These are phyloP conservation scores for Tichodroma muraria DNA, from an alignment of 2,113 vertebrate species.

Conservation along the genomic window DNA sequence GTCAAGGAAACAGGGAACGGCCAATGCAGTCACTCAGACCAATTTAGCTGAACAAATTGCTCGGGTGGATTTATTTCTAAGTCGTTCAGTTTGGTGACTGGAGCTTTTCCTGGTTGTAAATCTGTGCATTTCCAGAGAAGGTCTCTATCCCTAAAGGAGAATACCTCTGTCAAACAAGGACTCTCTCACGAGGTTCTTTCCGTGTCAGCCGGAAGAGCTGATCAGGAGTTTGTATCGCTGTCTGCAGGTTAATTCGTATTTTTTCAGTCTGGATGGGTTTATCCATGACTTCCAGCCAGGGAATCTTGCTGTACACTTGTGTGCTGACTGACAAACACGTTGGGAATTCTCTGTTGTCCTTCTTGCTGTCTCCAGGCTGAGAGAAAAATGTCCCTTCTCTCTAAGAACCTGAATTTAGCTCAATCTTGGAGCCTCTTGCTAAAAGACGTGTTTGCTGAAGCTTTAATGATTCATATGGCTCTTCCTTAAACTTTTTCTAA, in stretches of 20 bases:
- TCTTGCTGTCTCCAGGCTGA: conserved; percentile 14
- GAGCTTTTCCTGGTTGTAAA: not conserved
- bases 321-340: not conserved
- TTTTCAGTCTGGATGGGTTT: not conserved
- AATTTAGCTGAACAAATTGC: not conserved
- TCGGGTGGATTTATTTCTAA: not conserved
- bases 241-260: not conserved
- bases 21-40: too few relatives aligned
- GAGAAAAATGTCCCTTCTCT: conserved; percentile 22
- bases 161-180: not conserved
- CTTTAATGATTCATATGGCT: conserved; percentile 59
- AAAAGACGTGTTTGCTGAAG: conserved; percentile 43
- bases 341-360: not conserved
- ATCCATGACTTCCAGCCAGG: not conserved
- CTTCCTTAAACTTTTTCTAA: conserved; percentile 62
- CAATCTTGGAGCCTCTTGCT: conserved; percentile 27
- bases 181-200: not conserved
- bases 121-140: not conserved
- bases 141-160: not conserved
- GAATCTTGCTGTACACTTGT: not conserved
- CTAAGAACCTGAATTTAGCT: not conserved
- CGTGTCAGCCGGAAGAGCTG: not conserved
- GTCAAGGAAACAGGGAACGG: not conserved
- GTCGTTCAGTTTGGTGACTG: not conserved
- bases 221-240: not conserved